Evolutionary conservation across 2,113 vertebrate species (phyloP).

Genomic region (Zapus hudsonius): DNA sequence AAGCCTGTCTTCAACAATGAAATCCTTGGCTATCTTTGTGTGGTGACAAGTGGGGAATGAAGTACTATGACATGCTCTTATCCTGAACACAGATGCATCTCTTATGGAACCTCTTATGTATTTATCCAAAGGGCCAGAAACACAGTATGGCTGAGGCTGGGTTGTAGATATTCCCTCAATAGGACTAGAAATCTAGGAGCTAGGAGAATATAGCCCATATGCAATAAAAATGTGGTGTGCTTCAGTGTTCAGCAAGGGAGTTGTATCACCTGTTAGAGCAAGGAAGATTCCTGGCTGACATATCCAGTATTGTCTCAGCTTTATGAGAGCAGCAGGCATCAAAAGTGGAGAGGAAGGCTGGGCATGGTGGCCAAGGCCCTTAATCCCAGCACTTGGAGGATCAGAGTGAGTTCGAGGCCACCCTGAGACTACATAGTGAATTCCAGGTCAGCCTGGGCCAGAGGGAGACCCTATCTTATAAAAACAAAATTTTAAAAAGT

Average conservation of each 20-base stretch:
- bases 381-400: neutral
- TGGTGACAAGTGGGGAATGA: neutral
- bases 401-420: too few relatives aligned
- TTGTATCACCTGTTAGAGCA: neutral
- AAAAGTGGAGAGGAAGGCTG: neutral
- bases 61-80: neutral
- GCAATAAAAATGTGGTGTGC: neutral
- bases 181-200: neutral
- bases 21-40: neutral
- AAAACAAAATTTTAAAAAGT: too few relatives aligned
- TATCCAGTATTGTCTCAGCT: neutral
- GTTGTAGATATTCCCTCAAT: neutral
- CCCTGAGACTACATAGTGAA: too few relatives aligned
- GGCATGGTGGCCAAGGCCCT: too few relatives aligned
- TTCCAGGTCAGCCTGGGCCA: too few relatives aligned
- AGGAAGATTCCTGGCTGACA: neutral
- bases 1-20: neutral
- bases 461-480: too few relatives aligned
- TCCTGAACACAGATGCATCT: neutral
- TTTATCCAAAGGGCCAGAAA: neutral
- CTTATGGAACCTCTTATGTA: too few relatives aligned
- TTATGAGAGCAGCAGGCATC: neutral
- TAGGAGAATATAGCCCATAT: neutral
- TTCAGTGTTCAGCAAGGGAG: neutral
- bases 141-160: neutral